Evolutionary conservation across 1,140 invertebrate genomes (phyloP), one percentile per base, ranked within the genome.

Genomic region (Helicoverpa zea): DNA sequence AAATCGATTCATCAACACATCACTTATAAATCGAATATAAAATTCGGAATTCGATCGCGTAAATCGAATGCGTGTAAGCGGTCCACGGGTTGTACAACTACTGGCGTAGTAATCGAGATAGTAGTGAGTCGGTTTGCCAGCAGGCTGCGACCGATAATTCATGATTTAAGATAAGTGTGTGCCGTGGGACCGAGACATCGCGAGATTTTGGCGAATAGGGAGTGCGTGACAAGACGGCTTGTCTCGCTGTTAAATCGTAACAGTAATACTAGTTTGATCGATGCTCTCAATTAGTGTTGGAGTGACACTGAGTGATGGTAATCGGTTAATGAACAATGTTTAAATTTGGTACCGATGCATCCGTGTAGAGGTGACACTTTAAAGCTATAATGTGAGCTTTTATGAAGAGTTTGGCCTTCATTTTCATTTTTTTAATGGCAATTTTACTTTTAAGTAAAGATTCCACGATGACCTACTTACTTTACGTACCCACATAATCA

Each of bases 141-240:
- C 81, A 84, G 78, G 86, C 86, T 87, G 81, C 84, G 84, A 87
- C 88, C 86, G 88, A 92, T 91, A 91, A 92, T 92, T 92, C 91
- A 88, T 85, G 90, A 92, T 91, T 84, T 88, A 80, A 90, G 89
- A 91, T 91, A 92, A 89, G 84, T 91, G 59, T 79, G 83, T 79
- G 75, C 35, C 61, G 43, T 63, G 74, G 59, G 74, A 76, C 74
- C 43, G 58, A 63, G 74, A 64, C 47, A 49, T 63, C 47, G 49
- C 49, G 14, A 30, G 47, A 66, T 47, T 56, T 77, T 77, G 49
- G 75, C 75, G 61, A 77, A 66, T 66, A 77, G 75, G 59, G 74
- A 77, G 4, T 2, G 16, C 35, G 54, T 77, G 61, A 66, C 59
- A 77, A 23, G 75, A 66, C 49, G 51, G 74, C 18, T 51, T 74